Evolutionary conservation across 2,888 invertebrate genomes (phyloP).

Genomic region (Smittia sp.): DNA sequence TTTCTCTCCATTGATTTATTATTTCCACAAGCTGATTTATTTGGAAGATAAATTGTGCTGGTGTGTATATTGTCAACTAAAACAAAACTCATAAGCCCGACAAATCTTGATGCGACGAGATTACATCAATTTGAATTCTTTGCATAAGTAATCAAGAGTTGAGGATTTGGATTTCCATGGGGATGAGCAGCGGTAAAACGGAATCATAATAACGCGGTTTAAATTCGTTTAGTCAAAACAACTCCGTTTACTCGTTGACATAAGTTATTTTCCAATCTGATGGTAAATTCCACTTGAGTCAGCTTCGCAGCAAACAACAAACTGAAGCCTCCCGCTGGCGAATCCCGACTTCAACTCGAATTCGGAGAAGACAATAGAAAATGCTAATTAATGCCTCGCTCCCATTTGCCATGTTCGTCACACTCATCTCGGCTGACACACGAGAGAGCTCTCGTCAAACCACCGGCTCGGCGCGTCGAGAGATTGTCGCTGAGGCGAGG

Average conservation of each 20-base stretch:
- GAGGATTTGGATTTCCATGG: background rate
- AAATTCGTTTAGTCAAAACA: too few relatives aligned
- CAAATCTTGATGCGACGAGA: background rate
- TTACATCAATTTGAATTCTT: background rate
- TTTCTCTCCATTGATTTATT: slow-evolving; percentile 17
- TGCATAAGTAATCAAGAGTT: background rate
- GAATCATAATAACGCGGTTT: too few relatives aligned
- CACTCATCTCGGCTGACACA: background rate
- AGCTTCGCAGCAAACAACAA: background rate
- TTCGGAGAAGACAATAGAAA: background rate
- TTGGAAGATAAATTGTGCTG: background rate
- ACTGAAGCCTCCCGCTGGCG: too few relatives aligned
- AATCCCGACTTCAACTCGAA: background rate
- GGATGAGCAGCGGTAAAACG: too few relatives aligned
- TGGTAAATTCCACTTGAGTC: background rate
- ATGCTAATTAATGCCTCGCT: background rate
- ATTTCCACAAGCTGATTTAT: background rate
- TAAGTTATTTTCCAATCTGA: background rate
- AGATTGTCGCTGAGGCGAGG: background rate
- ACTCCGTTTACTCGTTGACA: background rate
- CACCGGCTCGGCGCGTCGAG: background rate
- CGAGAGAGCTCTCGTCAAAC: background rate
- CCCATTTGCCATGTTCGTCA: background rate
- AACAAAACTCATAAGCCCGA: background rate
- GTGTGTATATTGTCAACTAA: background rate